Evolutionary conservation across 2,113 vertebrate species (phyloP), one percentile per base, ranked within the genome.

Genomic region (Amazona guildingii): DNA sequence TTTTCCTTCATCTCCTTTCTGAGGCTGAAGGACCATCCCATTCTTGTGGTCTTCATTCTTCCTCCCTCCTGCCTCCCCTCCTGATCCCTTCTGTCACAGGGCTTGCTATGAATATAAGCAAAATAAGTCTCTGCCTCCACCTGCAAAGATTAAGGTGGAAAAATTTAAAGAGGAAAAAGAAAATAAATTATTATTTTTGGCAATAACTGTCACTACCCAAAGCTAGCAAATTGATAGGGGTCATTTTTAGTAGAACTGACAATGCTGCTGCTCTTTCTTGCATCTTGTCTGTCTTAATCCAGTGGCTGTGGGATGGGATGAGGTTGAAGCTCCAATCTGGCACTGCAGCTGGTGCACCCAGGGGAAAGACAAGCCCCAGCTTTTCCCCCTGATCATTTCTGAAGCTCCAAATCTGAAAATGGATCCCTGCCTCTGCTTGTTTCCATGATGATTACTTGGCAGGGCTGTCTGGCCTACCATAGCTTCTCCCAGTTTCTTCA

Each of bases 291-390:
- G 13, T 17, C 43, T 59, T 3, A 28, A 59, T 19, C 68, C 1
- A 0, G 7, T 11, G 21, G 21, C 43, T 21, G 35, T 51, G 67
- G 63, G 35, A 17, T 74, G 66, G 73, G 41, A 31, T 76, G 43
- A 24, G 37, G 20, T 25, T 16, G 39, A 48, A 63, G 24, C 5
- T 2, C 17, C 35, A 64, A 19, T 35, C 25, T 39, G 35, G n/a
- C 39, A 17, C 41, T 0, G 2, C 5, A 20, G 31, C n/a, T 2
- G 3, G n/a, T 17, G 43, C 8, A 1, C 17, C 29, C 0, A 0
- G 19, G 35, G 73, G 24, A 17, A 21, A 15, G n/a, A 12, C 49
- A 62, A 69, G 33, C 10, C 51, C 54, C 15, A 2, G 35, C n/a
- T 54, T 66, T 54, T 64, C 29, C 43, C 48, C n/a, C 41, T 9